Evolutionary conservation across 2,113 vertebrate genomes (phyloP).

Genomic region (Budorcas taxicolor): DNA sequence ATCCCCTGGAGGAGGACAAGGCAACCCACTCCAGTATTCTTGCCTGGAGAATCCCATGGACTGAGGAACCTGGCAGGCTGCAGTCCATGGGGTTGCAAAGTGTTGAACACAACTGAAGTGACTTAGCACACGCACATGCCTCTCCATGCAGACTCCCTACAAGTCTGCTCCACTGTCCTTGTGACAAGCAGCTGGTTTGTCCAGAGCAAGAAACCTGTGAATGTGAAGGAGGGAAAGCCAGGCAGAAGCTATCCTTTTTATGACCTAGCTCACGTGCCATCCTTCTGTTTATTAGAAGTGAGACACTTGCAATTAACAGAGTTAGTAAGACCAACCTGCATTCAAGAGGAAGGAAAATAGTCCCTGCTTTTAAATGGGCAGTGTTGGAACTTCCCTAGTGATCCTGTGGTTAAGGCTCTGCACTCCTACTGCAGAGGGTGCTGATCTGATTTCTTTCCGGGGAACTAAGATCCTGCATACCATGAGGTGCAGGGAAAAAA

Average conservation of each 20-base stretch:
- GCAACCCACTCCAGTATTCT: not conserved
- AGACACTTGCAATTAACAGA: not conserved
- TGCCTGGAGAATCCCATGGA: not conserved
- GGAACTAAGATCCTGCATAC: not conserved
- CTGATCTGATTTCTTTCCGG: not conserved
- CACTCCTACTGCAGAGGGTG: not conserved
- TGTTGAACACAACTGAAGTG: not conserved
- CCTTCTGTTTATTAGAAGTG: not conserved
- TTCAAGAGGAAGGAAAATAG: not conserved
- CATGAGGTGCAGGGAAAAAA: not conserved
- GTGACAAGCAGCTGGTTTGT: not conserved
- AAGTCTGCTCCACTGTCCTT: not conserved
- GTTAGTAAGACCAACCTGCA: not conserved
- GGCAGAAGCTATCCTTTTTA: not conserved
- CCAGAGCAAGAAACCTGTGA: not conserved
- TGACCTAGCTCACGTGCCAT: not conserved
- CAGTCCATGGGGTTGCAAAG: not conserved
- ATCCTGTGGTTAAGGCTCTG: not conserved
- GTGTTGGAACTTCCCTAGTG: not conserved
- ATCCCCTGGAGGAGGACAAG: not conserved
- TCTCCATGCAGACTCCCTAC: not conserved
- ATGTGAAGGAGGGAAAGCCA: not conserved
- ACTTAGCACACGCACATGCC: not conserved
- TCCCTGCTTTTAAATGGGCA: not conserved
- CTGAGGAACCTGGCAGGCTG: not conserved